These are phyloP conservation scores for Epizoanthus scotinus DNA, from an alignment of 92 coral and sea anemone species.

Conservation along the genomic window DNA sequence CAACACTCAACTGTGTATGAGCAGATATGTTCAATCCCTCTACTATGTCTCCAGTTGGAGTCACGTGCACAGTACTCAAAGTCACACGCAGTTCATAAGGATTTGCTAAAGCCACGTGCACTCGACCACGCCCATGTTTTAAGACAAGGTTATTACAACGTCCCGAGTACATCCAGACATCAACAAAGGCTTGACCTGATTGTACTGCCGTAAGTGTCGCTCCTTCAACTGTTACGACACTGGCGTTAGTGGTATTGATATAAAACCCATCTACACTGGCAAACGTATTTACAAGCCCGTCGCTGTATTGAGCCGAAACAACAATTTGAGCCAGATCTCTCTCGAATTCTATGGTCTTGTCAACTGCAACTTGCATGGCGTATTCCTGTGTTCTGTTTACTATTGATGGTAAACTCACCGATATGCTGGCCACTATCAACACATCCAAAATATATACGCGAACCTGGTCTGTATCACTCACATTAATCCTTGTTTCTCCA, in stretches of 20 bases:
- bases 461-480: conserved; percentile 34
- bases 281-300: conserved; percentile 59
- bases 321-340: conserved; percentile 43
- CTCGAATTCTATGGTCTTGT: conserved; percentile 33
- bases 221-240: conserved; percentile 22
- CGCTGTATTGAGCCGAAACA: conserved; percentile 54
- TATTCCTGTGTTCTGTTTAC: conserved; percentile 28
- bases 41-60: conserved; percentile 40
- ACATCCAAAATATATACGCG: conserved; percentile 49
- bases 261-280: conserved; percentile 37
- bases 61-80: conserved; percentile 30
- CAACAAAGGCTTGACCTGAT: conserved; percentile 24
- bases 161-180: conserved; percentile 49
- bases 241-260: conserved; percentile 44
- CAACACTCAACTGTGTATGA: conserved; percentile 22
- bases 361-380: not conserved
- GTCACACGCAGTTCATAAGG: conserved; percentile 28
- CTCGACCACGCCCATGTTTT: conserved; percentile 16
- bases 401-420: conserved; percentile 26
- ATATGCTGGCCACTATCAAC: conserved; percentile 30
- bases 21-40: conserved; percentile 37
- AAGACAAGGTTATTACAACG: conserved; percentile 32
- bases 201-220: conserved; percentile 30
- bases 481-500: conserved; percentile 32
- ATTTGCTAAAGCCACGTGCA: conserved; percentile 42